Base-by-base conservation (phyloP, 2,113 vertebrate genomes). In the Fukomys damarensis region DNA sequence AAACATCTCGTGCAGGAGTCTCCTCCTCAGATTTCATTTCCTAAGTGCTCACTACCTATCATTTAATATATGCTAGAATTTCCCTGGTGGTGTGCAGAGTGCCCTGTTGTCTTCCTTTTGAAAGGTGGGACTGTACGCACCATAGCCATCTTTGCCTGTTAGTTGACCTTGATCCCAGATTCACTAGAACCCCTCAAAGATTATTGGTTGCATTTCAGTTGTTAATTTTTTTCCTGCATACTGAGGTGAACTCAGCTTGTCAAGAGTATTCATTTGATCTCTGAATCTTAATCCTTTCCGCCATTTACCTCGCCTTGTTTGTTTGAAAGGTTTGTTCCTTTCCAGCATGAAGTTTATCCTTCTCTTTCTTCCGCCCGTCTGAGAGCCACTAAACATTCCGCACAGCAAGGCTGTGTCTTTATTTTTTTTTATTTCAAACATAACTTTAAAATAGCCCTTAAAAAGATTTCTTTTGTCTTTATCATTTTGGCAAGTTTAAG, bases 401-500 rank as follows among this genome's bases (percentile, higher is more conserved):
- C 49, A 46, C 49, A 65, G 89, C 61, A 59, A 83, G 59, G 52
- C 41, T 26, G 1, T n/a, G 8, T 74, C 93, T 91, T 49, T 91
- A 72, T 65, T 89, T 95, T 85, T 68, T 87, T 92, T 72, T n/a
- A 54, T 80, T 96, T 93, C 86, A 93, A 86, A 65, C 7, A 35
- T 63, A 65, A 84, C 91, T 74, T 96, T 93, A 82, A 87, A 94
- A 72, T 59, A 65, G 4, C 20, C 7, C 16, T 77, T 46, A 26
- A 46, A 77, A 79, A 63, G 35, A 0, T 46, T 82, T 66, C 35
- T 68, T 86, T 89, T 56, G 30, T 91, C 79, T 17, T 89, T 82
- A 52, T 11, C 54, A 92, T 83, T 86, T 93, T 82, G 32, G 14
- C 83, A 61, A 61, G 66, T 93, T 89, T 70, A n/a, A 93, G 30